These are phyloP conservation scores for Ichneumoninae sp. DNA, from an alignment of 2,888 invertebrate species.

Conservation along the genomic window DNA sequence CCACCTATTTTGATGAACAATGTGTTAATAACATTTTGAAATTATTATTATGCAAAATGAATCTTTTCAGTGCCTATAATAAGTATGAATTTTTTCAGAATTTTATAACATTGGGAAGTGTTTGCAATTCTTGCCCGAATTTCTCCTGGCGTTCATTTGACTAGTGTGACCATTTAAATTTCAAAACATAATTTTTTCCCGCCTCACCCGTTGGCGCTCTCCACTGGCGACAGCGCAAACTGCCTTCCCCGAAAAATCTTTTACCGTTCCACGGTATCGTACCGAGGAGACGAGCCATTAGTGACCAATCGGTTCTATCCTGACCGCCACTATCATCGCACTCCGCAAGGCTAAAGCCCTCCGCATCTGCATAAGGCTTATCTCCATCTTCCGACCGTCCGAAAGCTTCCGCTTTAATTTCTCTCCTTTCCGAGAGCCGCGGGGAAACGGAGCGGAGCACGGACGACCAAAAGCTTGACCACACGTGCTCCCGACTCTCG, in stretches of 20 bases:
- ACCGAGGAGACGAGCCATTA: not conserved
- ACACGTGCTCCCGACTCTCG: slow-evolving; percentile 25
- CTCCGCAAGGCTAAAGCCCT: not conserved
- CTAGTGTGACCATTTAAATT: not conserved
- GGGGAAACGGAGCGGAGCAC: not conserved
- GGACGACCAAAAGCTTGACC: slow-evolving; percentile 1
- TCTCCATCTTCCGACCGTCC: slow-evolving; percentile 2
- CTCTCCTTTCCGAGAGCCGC: not conserved
- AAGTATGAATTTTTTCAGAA: no score
- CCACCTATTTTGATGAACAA: no score
- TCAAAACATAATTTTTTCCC: not conserved
- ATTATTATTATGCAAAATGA: no score
- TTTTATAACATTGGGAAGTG: no score
- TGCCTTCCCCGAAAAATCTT: not conserved
- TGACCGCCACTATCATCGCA: not conserved
- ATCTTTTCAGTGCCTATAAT: no score
- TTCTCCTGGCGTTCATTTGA: no score
- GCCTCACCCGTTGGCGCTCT: not conserved
- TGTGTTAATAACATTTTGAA: no score
- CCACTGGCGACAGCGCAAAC: not conserved
- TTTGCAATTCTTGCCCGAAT: no score
- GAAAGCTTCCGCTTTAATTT: not conserved
- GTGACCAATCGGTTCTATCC: not conserved
- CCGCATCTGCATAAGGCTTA: not conserved
- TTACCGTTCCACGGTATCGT: not conserved